Base-by-base conservation (phyloP, 2,888 invertebrate genomes). In the Papilio gigon region DNA sequence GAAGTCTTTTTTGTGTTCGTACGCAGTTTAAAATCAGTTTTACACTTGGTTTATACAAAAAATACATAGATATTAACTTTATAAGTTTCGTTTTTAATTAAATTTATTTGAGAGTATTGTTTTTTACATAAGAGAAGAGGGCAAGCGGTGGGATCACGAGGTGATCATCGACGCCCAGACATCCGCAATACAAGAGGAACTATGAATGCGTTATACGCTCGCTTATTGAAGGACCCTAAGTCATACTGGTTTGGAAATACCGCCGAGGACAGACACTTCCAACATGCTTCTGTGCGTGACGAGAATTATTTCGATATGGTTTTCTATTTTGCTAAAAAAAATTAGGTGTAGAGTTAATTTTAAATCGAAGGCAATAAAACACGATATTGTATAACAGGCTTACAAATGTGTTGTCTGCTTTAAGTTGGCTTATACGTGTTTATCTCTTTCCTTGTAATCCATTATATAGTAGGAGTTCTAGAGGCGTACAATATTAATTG, bases 391-490 rank as follows among this genome's bases (percentile, higher is more conserved):
- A 14, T 25, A 30, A n/a, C 22, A 61, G 44, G 42, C 40, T 42
- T 61, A 61, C 17, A 17, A 42, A 42, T 27, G 61, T 56, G 8
- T 17, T 30, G n/a, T 44, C 44, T 61, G n/a, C 30, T 61, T 30
- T 61, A 61, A 30, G 61, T 27, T 44, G 42, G 42, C 30, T 61
- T 40, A 61, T 27, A 17, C 27, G 30, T 25, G 42, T 44, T 61
- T 61, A 61, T 42, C 40, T 61, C 40, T 42, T 17, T 17, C n/a
- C n/a, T 44, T 44, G 61, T 61, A 61, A 61, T 61, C 42, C 61
- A 30, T 42, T 40, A 61, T 30, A 30, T 42, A 61, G 40, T 8
- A 25, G 17, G 61, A 17, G n/a, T 27, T 42, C 25, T 40, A 61
- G 9, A 27, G n/a, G 25, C 40, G 27, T 27, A 14, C 42, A 42